Evolutionary conservation across 1,140 invertebrate genomes (phyloP).

Genomic region (Plectus sambesii): DNA sequence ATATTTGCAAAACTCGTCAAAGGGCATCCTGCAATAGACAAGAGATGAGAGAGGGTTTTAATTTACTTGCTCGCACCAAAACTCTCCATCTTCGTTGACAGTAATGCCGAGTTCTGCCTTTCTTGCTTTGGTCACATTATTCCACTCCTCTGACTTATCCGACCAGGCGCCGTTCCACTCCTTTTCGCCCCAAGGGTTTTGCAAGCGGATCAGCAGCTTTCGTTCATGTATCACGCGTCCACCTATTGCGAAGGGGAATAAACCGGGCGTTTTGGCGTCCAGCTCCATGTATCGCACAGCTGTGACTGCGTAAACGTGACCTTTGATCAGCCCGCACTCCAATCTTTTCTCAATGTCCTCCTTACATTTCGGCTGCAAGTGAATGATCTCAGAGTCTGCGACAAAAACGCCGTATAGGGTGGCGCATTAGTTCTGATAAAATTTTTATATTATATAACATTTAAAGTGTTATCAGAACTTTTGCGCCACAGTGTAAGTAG

Average conservation of each 20-base stretch:
- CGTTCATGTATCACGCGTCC: too few relatives aligned
- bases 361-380: conserved; percentile 46
- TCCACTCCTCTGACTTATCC: conserved; percentile 50
- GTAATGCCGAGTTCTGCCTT: conserved; percentile 52
- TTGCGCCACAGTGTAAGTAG: too few relatives aligned
- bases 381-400: not conserved
- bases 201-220: conserved; percentile 51
- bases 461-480: too few relatives aligned
- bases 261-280: conserved; percentile 26
- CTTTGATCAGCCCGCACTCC: conserved; percentile 51
- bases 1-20: conserved; percentile 36
- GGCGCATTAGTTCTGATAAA: too few relatives aligned
- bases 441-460: too few relatives aligned
- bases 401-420: not conserved
- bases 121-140: conserved; percentile 51
- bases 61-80: conserved; percentile 49
- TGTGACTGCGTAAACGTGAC: conserved; percentile 57
- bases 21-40: conserved; percentile 24
- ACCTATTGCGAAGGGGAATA: conserved; percentile 49
- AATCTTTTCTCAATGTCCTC: conserved; percentile 45
- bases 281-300: conserved; percentile 47
- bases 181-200: conserved; percentile 56
- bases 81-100: conserved; percentile 55
- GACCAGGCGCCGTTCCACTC: conserved; percentile 58
- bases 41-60: not conserved